These are phyloP conservation scores for Brienomyrus brachyistius DNA, from an alignment of 2,113 vertebrate species.

Conservation along the genomic window DNA sequence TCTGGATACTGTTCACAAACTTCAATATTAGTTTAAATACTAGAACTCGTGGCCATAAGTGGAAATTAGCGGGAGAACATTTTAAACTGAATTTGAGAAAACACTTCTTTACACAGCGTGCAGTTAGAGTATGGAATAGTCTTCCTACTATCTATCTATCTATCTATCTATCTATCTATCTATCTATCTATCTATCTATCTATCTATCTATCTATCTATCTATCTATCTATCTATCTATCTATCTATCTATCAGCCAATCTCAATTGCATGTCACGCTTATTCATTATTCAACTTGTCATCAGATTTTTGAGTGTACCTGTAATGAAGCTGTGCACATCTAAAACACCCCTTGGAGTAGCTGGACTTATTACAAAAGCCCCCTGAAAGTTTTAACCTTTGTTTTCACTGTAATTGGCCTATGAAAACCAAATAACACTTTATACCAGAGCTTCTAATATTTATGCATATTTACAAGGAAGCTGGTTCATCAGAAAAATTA, in stretches of 20 bases:
- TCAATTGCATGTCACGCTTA: background rate
- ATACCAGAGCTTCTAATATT: background rate
- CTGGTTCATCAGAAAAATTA: no score
- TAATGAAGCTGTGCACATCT: background rate
- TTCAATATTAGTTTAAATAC: no score
- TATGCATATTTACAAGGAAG: background rate
- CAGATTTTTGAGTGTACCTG: background rate
- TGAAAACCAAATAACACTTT: conserved; percentile 1
- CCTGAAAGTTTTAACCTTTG: background rate
- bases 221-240: conserved; percentile 4
- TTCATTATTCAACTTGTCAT: background rate
- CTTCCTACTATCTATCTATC: no score
- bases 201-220: background rate
- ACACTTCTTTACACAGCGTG: background rate
- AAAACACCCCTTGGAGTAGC: background rate
- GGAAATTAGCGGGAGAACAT: no score
- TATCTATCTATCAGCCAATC: background rate
- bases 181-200: background rate
- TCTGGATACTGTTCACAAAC: no score
- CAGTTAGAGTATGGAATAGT: no score
- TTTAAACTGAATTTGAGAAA: background rate
- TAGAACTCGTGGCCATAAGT: no score
- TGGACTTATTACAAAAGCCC: background rate
- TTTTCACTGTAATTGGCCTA: background rate
- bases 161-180: background rate